Percentiles rank a stretch among this genome's conserved stretches.
phyloP scores from a whole-genome alignment of 2,888 invertebrate genomes.

The Mactromeris polynyma region DNA sequence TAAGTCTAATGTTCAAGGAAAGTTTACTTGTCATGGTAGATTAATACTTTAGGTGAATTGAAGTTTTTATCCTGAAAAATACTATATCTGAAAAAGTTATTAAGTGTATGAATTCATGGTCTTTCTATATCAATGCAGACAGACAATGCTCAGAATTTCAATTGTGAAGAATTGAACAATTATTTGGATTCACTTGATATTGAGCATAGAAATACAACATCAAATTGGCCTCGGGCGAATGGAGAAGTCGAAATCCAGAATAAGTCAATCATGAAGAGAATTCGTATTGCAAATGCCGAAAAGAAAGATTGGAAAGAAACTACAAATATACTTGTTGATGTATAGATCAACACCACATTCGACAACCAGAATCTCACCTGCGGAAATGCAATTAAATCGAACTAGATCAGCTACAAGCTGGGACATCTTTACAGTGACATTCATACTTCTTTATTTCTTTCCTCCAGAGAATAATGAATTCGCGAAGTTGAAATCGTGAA shows the following conservation, averaged over 20 bases:
- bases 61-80: constrained; percentile 58
- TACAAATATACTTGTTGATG: constrained; percentile 52
- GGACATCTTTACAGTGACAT: too few relatives aligned
- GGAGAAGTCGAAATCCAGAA: too few relatives aligned
- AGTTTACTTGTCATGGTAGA: constrained; percentile 61
- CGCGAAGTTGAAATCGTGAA: too few relatives aligned
- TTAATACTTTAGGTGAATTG: constrained; percentile 67
- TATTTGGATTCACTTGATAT: constrained; percentile 55
- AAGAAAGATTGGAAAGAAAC: constrained; percentile 49
- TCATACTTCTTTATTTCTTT: too few relatives aligned
- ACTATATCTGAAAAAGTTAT: constrained; percentile 60
- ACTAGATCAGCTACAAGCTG: too few relatives aligned
- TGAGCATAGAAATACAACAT: constrained; percentile 57
- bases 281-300: too few relatives aligned
- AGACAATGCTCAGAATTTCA: constrained; percentile 68
- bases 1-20: constrained; percentile 61
- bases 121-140: constrained; percentile 60
- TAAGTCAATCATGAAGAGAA: too few relatives aligned
- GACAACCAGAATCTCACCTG: constrained; percentile 60
- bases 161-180: constrained; percentile 47
- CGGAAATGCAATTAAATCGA: too few relatives aligned
- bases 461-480: too few relatives aligned
- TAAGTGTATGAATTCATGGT: constrained; percentile 58
- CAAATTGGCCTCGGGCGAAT: constrained; percentile 68
- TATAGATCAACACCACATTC: constrained; percentile 62